Evolutionary conservation across 1,140 invertebrate species (phyloP).

Genomic region (Portunus trituberculatus): DNA sequence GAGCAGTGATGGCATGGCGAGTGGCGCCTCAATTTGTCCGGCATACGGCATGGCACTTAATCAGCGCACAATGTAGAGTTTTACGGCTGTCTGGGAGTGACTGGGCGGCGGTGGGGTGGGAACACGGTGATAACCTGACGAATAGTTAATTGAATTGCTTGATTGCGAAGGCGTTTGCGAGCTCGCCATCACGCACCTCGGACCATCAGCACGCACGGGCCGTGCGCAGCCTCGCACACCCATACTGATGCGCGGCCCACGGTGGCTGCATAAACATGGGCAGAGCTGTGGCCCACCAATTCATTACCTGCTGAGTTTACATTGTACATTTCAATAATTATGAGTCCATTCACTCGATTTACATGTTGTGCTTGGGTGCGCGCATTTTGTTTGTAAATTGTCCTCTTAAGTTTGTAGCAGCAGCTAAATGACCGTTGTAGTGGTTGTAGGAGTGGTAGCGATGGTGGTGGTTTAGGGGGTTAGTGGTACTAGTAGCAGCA

Average conservation of each 20-base stretch:
- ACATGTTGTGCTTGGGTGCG: not conserved
- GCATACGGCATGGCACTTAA: slow-evolving; percentile 41
- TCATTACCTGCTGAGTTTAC: slow-evolving; percentile 21
- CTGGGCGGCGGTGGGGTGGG: not conserved
- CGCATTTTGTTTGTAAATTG: not conserved
- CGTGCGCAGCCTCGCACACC: not conserved
- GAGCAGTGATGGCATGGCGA: not conserved
- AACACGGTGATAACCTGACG: slow-evolving; percentile 36
- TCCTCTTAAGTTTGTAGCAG: not conserved
- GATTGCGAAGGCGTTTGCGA: slow-evolving; percentile 36
- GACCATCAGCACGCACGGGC: not conserved
- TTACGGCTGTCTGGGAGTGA: slow-evolving; percentile 32
- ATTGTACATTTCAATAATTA: slow-evolving; percentile 4
- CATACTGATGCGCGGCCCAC: slow-evolving; percentile 11
- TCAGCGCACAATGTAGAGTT: slow-evolving; percentile 27
- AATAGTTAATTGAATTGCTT: slow-evolving; percentile 49
- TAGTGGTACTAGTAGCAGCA: too few species aligned
- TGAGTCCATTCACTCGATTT: slow-evolving; percentile 11
- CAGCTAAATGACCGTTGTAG: too few species aligned
- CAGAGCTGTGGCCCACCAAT: not conserved
- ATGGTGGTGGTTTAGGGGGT: too few species aligned
- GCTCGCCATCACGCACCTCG: not conserved
- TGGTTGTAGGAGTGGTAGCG: too few species aligned
- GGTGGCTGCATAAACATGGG: not conserved
- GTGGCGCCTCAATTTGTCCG: slow-evolving; percentile 31